Base-by-base conservation (phyloP, 2,113 vertebrate genomes). In the Butastur rufipennis region DNA sequence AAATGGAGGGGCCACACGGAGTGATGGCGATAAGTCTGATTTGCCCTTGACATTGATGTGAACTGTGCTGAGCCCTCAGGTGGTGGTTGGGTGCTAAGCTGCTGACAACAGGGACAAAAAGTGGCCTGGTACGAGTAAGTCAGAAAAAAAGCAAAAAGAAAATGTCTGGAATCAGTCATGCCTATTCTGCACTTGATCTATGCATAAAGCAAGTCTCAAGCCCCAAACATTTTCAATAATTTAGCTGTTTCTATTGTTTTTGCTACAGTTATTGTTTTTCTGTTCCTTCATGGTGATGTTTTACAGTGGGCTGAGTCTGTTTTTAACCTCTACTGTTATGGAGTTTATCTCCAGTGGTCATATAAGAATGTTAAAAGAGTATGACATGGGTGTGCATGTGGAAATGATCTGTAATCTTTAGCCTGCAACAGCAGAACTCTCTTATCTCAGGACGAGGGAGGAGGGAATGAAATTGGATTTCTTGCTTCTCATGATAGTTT, bases 381-480 rank as follows among this genome's bases (percentile, higher is more conserved):
- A 81, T 83, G 89, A 91, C 81, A 90, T 32, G 61, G 52, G 18
- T 90, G 70, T 91, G 93, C 77, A 65, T 62, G 84, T 91, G 72
- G 67, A 93, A 97, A 94, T 47, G 68, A 94, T 95, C 90, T 81
- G 92, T 88, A 96, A 96, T 91, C 95, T 95, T 93, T 86, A 94
- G 85, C 47, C 61, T 93, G 92, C 80, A 94, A 93, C 38, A 90
- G 74, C 89, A 91, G 53, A 93, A 80, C 72, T 95, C 80, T 89
- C 88, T 97, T 96, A 96, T 96, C 95, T 95, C 50, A 34, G 12
- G 4, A 79, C 0, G 2, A 81, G 85, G 66, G 74, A 86, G 85
- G 65, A 82, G 74, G 32, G 71, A 89, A 96, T 95, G 86, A 92
- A 96, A 95, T 96, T 97, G 88, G 72, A 93, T 95, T 97, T 94